A percentile compares a stretch with the other conserved stretches of the same genome.
These are phyloP conservation scores for Lophotis ruficrista DNA, from an alignment of 2,113 vertebrate species.

Conservation along the genomic window DNA sequence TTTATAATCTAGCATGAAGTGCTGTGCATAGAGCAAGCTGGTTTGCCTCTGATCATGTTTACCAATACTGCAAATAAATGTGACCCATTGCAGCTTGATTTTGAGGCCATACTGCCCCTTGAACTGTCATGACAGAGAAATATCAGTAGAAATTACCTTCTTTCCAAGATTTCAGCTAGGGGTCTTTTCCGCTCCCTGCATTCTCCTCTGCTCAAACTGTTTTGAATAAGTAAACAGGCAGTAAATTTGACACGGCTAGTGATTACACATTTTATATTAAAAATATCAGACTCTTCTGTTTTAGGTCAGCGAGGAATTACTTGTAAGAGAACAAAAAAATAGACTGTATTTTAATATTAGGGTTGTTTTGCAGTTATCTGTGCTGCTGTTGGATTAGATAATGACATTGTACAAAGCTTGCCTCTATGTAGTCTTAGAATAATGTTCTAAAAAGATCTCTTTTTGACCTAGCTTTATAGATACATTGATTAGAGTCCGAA, in stretches of 20 bases:
- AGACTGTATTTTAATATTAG: not conserved
- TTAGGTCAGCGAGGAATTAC: not conserved
- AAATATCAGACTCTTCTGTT: not conserved
- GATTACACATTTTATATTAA: not conserved
- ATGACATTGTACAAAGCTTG: not conserved
- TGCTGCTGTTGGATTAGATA: not conserved
- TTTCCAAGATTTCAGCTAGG: not conserved
- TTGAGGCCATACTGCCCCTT: not conserved
- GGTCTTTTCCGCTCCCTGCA: not conserved
- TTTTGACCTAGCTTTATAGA: slow-evolving; percentile 86
- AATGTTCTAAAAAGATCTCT: not conserved
- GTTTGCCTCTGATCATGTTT: not conserved
- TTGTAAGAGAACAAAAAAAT: not conserved
- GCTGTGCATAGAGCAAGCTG: not conserved
- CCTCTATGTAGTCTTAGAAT: not conserved
- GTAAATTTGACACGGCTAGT: not conserved
- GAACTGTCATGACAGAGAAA: not conserved
- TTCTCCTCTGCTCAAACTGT: not conserved
- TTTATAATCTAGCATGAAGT: not conserved
- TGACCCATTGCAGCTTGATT: not conserved
- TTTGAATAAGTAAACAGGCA: not conserved
- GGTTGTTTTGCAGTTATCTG: not conserved
- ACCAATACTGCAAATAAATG: not conserved
- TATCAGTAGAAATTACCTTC: not conserved
- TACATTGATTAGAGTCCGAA: slow-evolving; percentile 87